Evolutionary conservation across 1,140 invertebrate genomes (phyloP).

Genomic region (Zaprionus kolodkinae): DNA sequence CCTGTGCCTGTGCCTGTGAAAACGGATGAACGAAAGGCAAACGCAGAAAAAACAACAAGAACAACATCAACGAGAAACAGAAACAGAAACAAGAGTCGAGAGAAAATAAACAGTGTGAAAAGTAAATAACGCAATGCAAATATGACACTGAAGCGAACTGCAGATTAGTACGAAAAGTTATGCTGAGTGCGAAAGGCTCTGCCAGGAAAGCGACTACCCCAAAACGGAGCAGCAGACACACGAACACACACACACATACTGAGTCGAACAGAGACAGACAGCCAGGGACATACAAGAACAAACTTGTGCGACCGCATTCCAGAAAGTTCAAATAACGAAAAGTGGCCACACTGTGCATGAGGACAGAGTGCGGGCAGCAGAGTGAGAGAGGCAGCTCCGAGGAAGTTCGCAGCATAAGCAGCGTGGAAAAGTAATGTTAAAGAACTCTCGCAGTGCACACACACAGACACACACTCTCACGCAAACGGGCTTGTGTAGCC

Average conservation of each 20-base stretch:
- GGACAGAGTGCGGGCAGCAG: conserved; percentile 10
- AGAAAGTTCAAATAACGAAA: conserved; percentile 78
- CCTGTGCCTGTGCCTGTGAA: conserved; percentile 7
- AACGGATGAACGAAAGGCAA: conserved; percentile 29
- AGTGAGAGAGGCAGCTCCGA: not conserved
- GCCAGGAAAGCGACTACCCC: conserved; percentile 28
- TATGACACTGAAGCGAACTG: conserved; percentile 25
- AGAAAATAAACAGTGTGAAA: conserved; percentile 51
- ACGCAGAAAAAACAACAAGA: conserved; percentile 10
- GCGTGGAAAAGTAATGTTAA: conserved; percentile 68
- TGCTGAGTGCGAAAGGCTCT: conserved; percentile 18
- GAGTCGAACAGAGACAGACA: not conserved
- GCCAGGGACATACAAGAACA: conserved; percentile 8
- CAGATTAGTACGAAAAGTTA: conserved; percentile 23
- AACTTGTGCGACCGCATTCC: conserved; percentile 80
- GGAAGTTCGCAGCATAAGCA: conserved; percentile 40
- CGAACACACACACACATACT: conserved; percentile 1
- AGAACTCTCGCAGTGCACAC: conserved; percentile 57
- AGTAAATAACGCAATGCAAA: conserved; percentile 52
- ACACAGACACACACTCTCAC: not conserved
- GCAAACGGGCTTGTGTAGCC: conserved; percentile 46
- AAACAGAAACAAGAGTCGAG: conserved; percentile 7
- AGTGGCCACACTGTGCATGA: conserved; percentile 17
- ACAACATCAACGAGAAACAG: not conserved
- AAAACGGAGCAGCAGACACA: conserved; percentile 39